A percentile compares a stretch with the other conserved stretches of the same genome.
Evolutionary conservation across 2,888 invertebrate genomes (phyloP).

Genomic region (Napeogenes sylphis): DNA sequence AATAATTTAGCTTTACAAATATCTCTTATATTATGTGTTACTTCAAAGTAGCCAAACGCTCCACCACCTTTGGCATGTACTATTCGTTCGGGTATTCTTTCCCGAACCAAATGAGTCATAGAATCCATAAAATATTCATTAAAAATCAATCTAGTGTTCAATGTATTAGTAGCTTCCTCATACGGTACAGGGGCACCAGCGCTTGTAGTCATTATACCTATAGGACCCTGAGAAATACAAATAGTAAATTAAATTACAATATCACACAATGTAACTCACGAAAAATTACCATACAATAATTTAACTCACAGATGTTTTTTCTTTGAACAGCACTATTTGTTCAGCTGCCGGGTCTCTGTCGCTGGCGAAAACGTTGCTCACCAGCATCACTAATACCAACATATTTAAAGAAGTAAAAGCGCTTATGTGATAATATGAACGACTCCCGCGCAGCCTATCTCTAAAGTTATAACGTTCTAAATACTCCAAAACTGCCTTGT

Average conservation of each 20-base stretch:
- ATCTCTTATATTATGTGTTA: constrained; percentile 87
- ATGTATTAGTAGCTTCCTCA: constrained; percentile 83
- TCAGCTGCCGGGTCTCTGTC: constrained; percentile 43
- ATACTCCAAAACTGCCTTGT: constrained; percentile 29
- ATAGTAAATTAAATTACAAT: not conserved
- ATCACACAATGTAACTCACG: constrained; percentile 51
- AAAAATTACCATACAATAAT: constrained; percentile 64
- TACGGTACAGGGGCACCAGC: constrained; percentile 87
- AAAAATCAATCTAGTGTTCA: constrained; percentile 86
- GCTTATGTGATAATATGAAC: constrained; percentile 44
- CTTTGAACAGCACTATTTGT: constrained; percentile 49
- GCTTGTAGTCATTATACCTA: constrained; percentile 82
- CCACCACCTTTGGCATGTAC: constrained; percentile 96
- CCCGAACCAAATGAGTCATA: constrained; percentile 87
- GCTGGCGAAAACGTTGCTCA: constrained; percentile 31
- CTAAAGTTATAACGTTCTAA: constrained; percentile 33
- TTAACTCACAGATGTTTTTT: constrained; percentile 45
- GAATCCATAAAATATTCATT: constrained; percentile 87
- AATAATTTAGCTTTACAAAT: constrained; percentile 87
- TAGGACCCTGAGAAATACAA: constrained; percentile 59
- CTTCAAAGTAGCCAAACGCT: constrained; percentile 89
- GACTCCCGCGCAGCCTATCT: constrained; percentile 17
- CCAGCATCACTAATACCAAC: constrained; percentile 30
- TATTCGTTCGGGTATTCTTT: constrained; percentile 94
- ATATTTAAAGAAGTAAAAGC: constrained; percentile 15